Percentiles rank a stretch among this genome's conserved stretches.
phyloP scores from a whole-genome alignment of 2,113 vertebrate genomes.

The Puffinus mauretanicus region DNA sequence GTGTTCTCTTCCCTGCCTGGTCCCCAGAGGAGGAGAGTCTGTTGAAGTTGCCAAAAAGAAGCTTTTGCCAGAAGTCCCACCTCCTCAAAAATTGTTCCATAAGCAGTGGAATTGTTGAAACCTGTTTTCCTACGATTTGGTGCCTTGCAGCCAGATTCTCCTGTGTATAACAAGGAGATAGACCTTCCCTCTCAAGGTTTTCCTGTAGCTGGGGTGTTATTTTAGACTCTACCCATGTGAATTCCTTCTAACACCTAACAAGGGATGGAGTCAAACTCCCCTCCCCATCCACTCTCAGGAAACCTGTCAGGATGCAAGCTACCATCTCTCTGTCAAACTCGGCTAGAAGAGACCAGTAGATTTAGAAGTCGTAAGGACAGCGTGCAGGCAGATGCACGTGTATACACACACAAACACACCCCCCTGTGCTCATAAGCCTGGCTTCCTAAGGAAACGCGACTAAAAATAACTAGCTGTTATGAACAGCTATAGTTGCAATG shows the following conservation, averaged over 20 bases:
- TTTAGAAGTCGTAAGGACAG: not conserved
- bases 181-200: not conserved
- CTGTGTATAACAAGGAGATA: not conserved
- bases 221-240: not conserved
- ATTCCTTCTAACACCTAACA: not conserved
- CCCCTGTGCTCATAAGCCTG: not conserved
- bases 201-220: not conserved
- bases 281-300: not conserved
- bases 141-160: not conserved
- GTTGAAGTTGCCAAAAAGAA: not conserved
- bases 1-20: not conserved
- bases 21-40: not conserved
- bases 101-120: conserved; percentile 6
- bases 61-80: conserved; percentile 40
- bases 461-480: conserved; percentile 6
- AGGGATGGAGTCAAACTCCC: not conserved
- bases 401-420: not conserved
- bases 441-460: not conserved
- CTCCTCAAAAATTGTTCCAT: conserved; percentile 38
- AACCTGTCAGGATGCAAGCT: not conserved
- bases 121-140: not conserved
- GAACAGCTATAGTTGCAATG: not conserved
- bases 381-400: not conserved
- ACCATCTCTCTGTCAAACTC: not conserved
- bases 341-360: not conserved